Evolutionary conservation across 2,888 invertebrate genomes (phyloP).

Genomic region (Orthosia gothica): DNA sequence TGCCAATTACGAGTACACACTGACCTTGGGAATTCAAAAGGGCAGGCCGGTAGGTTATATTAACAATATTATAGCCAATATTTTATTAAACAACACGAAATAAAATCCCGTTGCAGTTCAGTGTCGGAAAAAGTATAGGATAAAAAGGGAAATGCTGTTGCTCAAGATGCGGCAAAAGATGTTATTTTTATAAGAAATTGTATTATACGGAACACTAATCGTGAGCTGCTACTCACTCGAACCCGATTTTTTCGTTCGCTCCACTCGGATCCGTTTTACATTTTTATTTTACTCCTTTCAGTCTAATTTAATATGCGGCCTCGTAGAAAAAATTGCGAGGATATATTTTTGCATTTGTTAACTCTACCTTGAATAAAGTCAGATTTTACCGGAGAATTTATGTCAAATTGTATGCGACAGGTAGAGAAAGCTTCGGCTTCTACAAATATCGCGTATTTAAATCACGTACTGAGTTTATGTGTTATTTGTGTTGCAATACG

Average conservation of each 20-base stretch:
- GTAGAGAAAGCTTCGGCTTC: conserved; percentile 58
- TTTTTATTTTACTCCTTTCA: conserved; percentile 88
- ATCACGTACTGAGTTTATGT: conserved; percentile 60
- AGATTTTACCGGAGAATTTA: conserved; percentile 76
- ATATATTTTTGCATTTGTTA: conserved; percentile 86
- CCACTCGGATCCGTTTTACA: conserved; percentile 83
- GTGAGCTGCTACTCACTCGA: conserved; percentile 68
- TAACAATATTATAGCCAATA: conserved; percentile 9
- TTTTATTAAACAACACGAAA: conserved; percentile 34
- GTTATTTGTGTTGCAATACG: conserved; percentile 60
- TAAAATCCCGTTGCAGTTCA: conserved; percentile 36
- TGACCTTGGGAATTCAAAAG: conserved; percentile 2
- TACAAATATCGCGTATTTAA: conserved; percentile 48
- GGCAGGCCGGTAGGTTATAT: not conserved
- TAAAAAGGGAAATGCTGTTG: conserved; percentile 60
- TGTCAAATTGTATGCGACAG: conserved; percentile 74
- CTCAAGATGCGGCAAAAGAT: conserved; percentile 59
- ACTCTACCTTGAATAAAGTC: conserved; percentile 82
- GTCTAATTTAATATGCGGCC: conserved; percentile 88
- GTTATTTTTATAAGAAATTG: conserved; percentile 63
- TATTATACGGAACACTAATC: conserved; percentile 70
- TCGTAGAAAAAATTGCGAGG: conserved; percentile 84
- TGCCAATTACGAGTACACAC: conserved; percentile 13
- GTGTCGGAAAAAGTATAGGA: conserved; percentile 61
- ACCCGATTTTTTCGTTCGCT: conserved; percentile 78